Conservation (phyloP, 2,797 vertebrate species). For the Urophycis tenuis region DNA sequence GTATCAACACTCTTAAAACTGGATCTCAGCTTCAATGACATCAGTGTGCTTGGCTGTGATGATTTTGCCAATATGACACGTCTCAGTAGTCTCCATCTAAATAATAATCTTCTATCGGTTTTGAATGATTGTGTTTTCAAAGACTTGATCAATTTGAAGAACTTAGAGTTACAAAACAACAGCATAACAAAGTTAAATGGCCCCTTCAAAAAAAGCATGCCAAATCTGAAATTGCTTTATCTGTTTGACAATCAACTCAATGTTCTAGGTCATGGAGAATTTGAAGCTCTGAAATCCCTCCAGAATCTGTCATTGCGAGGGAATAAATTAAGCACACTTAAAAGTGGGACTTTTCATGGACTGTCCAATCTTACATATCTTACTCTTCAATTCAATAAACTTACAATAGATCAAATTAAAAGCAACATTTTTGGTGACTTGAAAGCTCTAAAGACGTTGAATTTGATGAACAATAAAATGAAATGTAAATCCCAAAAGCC, state of each 20-base stretch:
- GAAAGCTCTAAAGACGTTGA: constrained; percentile 45
- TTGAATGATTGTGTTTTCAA: constrained; percentile 48
- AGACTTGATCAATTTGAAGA: constrained; percentile 41
- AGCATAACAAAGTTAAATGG: constrained; percentile 28
- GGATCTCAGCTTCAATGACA: constrained; percentile 59
- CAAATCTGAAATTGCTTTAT: constrained; percentile 46
- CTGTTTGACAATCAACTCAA: constrained; percentile 51
- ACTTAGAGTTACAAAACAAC: constrained; percentile 51
- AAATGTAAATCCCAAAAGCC: fast-evolving
- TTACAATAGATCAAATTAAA: constrained; percentile 8
- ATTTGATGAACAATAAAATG: constrained; percentile 59
- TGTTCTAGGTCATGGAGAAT: constrained; percentile 1
- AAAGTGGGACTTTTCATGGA: constrained; percentile 39
- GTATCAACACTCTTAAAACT: constrained; percentile 49
- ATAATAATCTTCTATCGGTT: constrained; percentile 44
- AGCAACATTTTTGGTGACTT: constrained; percentile 39
- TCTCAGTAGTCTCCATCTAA: constrained; percentile 49
- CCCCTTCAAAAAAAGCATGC: constrained; percentile 45
- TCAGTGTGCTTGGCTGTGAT: constrained; percentile 34
- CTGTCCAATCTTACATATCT: constrained; percentile 43
- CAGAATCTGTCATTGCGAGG: constrained; percentile 43
- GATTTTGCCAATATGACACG: constrained; percentile 55
- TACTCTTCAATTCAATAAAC: constrained; percentile 39
- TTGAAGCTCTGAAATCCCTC: constrained; percentile 47
- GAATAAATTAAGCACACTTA: constrained; percentile 44